These are phyloP conservation scores for Andrena flavipes DNA, from an alignment of 2,888 invertebrate genomes.

Conservation along the genomic window DNA sequence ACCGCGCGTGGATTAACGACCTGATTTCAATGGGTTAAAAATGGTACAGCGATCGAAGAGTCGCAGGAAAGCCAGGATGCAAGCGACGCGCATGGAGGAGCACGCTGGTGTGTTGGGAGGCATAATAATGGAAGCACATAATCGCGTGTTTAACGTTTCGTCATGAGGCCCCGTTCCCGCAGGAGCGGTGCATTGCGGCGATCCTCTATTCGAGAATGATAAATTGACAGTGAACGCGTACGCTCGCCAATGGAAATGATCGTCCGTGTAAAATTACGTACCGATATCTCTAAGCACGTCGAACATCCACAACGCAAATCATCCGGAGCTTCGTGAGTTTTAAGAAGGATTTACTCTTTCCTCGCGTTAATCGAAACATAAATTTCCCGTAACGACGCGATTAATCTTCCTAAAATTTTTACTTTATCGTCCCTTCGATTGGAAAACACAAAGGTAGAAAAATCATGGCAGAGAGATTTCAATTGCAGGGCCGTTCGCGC, in stretches of 20 bases:
- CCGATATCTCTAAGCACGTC: constrained; percentile 31
- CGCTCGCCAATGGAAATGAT: constrained; percentile 58
- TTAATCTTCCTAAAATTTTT: neutral
- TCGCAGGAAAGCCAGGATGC: neutral
- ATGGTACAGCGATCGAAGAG: neutral
- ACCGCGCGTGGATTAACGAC: too few relatives aligned
- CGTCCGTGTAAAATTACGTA: constrained; percentile 61
- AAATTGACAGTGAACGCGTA: constrained; percentile 65
- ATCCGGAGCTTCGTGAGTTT: neutral
- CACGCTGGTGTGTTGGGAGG: constrained; percentile 37
- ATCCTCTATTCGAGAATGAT: constrained; percentile 63
- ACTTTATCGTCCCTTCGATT: neutral
- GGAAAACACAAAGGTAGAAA: neutral
- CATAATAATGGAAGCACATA: constrained; percentile 67
- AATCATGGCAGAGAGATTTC: too few relatives aligned
- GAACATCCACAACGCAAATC: constrained; percentile 26
- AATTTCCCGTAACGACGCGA: neutral
- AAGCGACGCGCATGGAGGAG: neutral
- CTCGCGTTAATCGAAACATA: neutral
- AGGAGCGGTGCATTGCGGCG: constrained; percentile 52
- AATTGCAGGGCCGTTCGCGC: neutral
- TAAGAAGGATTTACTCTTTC: constrained; percentile 1
- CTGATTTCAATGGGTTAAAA: neutral
- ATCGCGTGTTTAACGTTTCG: constrained; percentile 70
- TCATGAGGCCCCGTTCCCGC: constrained; percentile 47